Evolutionary conservation across 2,888 invertebrate species (phyloP).

Genomic region (Flexamia atlantica): DNA sequence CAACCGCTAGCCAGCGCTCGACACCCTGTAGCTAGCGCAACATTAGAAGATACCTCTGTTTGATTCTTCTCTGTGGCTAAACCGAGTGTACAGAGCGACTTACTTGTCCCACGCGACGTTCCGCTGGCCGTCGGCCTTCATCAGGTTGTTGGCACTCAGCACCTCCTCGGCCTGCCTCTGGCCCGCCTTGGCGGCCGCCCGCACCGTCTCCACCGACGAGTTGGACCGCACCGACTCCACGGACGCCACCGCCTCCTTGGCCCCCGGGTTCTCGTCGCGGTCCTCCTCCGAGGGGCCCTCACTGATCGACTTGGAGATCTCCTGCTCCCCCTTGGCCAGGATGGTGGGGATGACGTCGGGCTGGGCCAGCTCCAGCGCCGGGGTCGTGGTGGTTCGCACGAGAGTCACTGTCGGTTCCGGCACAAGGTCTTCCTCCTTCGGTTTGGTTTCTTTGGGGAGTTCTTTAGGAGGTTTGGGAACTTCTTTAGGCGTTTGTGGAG

Average conservation of each 20-base stretch:
- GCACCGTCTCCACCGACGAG: slow-evolving; percentile 61
- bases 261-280: slow-evolving; percentile 17
- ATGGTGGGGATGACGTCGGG: slow-evolving; percentile 72
- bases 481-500: background rate
- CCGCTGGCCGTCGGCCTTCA: slow-evolving; percentile 72
- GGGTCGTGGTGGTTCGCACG: slow-evolving; percentile 64
- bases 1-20: no score
- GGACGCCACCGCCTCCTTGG: background rate
- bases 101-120: slow-evolving; percentile 58
- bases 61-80: no score
- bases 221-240: slow-evolving; percentile 61
- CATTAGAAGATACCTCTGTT: no score
- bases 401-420: slow-evolving; percentile 60
- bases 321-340: slow-evolving; percentile 55
- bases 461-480: background rate
- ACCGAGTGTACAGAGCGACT: background rate
- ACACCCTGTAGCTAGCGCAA: no score
- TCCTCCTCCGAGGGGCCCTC: slow-evolving; percentile 14
- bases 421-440: slow-evolving; percentile 21
- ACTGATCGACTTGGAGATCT: slow-evolving; percentile 52
- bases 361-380: slow-evolving; percentile 71
- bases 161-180: slow-evolving; percentile 80
- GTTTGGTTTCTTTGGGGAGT: slow-evolving; percentile 28
- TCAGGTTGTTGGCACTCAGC: slow-evolving; percentile 78
- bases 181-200: slow-evolving; percentile 68